phyloP scores from a whole-genome alignment of 2,113 vertebrate genomes.

The Ictidomys tridecemlineatus region DNA sequence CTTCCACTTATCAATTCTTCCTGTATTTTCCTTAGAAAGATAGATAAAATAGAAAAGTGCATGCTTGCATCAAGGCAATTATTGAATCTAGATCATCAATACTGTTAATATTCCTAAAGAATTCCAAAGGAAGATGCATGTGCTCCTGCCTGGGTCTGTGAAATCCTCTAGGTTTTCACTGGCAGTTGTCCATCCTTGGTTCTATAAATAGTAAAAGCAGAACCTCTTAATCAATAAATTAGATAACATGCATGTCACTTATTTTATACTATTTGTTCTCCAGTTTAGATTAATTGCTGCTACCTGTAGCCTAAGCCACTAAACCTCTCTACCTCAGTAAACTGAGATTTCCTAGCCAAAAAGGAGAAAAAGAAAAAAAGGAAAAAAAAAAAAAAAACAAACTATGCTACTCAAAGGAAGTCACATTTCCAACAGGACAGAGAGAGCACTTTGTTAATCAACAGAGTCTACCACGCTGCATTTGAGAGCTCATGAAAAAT shows the following conservation, averaged over 20 bases:
- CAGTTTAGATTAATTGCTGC: conserved; percentile 73
- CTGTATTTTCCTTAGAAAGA: not conserved
- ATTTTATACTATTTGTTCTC: conserved; percentile 40
- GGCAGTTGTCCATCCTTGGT: not conserved
- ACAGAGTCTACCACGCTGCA: conserved; percentile 59
- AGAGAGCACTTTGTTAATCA: conserved; percentile 60
- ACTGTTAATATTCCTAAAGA: not conserved
- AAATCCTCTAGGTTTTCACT: not conserved
- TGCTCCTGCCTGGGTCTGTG: not conserved
- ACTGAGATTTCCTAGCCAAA: conserved; percentile 80
- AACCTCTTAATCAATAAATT: conserved; percentile 53
- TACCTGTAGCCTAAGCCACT: conserved; percentile 78
- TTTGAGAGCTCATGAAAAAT: conserved; percentile 71
- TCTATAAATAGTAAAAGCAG: not conserved
- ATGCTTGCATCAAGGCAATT: conserved; percentile 70
- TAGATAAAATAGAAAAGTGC: conserved; percentile 76
- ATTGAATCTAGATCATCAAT: not conserved
- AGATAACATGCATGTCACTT: conserved; percentile 1
- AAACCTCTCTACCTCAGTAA: conserved; percentile 68
- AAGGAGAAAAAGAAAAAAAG: conserved; percentile 24
- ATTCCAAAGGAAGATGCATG: not conserved
- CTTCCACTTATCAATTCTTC: conserved; percentile 76
- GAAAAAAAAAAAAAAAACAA: not conserved
- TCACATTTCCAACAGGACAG: conserved; percentile 48
- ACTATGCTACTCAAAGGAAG: conserved; percentile 66